Percentiles rank a stretch among this genome's conserved stretches.
Conservation (phyloP, 2,888 invertebrate species). For the Drosophila setosimentum region DNA sequence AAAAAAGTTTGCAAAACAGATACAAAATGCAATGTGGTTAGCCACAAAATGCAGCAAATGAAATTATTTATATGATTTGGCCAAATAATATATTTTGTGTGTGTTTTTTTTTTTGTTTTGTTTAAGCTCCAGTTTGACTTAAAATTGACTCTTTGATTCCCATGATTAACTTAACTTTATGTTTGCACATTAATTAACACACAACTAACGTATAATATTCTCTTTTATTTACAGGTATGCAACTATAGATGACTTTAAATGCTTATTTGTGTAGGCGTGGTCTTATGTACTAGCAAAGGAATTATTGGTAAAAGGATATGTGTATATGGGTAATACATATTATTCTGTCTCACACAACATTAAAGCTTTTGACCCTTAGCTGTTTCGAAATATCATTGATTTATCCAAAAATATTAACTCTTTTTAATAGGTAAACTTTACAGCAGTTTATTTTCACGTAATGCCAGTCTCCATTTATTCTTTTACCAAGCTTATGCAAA, state of each 20-base stretch:
- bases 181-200: background rate
- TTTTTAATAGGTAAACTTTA: background rate
- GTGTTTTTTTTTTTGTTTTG: no score
- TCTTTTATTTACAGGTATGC: constrained; percentile 50
- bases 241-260: background rate
- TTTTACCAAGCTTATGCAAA: constrained; percentile 10
- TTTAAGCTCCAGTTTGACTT: constrained; percentile 17
- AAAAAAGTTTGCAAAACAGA: no score
- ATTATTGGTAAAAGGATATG: background rate
- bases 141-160: constrained; percentile 14
- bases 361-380: background rate
- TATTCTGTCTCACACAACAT: background rate
- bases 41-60: constrained; percentile 68
- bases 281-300: no score
- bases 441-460: background rate
- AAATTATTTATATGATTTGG: constrained; percentile 53
- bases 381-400: background rate
- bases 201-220: constrained; percentile 23
- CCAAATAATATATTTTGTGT: constrained; percentile 1
- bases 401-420: background rate
- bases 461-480: background rate
- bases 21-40: constrained; percentile 56
- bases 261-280: no score
- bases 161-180: constrained; percentile 4
- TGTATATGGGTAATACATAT: background rate